Percentiles rank a stretch among this genome's conserved stretches.
Conservation (phyloP, 2,888 invertebrate genomes). For the Onchidella celtica region DNA sequence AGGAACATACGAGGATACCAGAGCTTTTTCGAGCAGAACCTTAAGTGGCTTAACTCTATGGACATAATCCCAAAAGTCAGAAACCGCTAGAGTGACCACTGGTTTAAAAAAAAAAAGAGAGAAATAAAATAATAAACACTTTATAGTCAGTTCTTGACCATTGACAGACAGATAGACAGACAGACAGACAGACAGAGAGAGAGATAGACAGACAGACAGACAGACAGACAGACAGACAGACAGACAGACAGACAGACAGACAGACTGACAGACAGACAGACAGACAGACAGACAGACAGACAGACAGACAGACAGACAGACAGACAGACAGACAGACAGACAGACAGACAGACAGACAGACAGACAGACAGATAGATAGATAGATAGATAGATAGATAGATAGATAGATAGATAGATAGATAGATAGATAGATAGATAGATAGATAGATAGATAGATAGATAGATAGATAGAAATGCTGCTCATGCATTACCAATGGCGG, state of each 20-base stretch:
- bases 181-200: slow-evolving; percentile 40
- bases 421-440: background rate
- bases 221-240: slow-evolving; percentile 21
- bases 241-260: background rate
- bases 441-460: background rate
- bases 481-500: too few species aligned
- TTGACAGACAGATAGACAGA: background rate
- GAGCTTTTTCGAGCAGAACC: too few species aligned
- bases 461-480: background rate
- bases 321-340: background rate
- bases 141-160: too few species aligned
- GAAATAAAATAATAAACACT: background rate
- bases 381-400: slow-evolving; percentile 4
- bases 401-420: background rate
- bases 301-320: background rate
- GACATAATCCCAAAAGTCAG: too few species aligned
- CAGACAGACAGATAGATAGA: slow-evolving; percentile 1
- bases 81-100: too few species aligned
- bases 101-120: background rate
- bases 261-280: background rate
- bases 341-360: background rate
- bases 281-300: background rate
- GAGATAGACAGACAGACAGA: slow-evolving; percentile 34
- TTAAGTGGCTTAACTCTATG: too few species aligned
- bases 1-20: too few species aligned